These are phyloP conservation scores for Popillia japonica DNA, from an alignment of 1,140 invertebrate genomes.

Conservation along the genomic window DNA sequence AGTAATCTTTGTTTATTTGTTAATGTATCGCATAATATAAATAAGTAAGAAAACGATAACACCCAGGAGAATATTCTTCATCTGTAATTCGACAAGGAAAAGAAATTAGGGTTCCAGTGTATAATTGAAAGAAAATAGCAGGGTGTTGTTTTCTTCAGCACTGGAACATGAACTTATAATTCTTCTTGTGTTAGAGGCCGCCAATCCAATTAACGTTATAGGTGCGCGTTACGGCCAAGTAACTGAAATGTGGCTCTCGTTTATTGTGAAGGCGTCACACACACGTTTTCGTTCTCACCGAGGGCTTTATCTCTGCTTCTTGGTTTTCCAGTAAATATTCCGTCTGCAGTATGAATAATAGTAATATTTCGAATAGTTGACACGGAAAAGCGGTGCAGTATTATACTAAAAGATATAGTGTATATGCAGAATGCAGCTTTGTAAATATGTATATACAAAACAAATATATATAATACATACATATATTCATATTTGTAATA, in stretches of 20 bases:
- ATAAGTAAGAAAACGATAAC: neutral
- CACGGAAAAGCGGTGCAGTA: too few relatives aligned
- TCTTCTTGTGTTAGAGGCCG: conserved; percentile 44
- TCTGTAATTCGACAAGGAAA: conserved; percentile 1
- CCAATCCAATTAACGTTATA: conserved; percentile 49
- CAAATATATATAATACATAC: too few relatives aligned
- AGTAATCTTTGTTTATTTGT: too few relatives aligned
- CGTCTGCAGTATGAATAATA: too few relatives aligned
- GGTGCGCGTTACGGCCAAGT: conserved; percentile 46
- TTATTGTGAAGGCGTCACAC: conserved; percentile 47
- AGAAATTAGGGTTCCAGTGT: conserved; percentile 19
- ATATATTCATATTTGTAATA: too few relatives aligned
- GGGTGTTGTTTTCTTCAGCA: conserved; percentile 40
- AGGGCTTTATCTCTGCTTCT: neutral
- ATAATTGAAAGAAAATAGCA: conserved; percentile 36
- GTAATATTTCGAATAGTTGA: too few relatives aligned
- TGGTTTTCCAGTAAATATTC: too few relatives aligned
- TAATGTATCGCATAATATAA: neutral
- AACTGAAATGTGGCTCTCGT: conserved; percentile 47
- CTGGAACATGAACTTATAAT: conserved; percentile 43
- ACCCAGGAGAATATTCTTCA: neutral
- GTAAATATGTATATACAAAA: too few relatives aligned
- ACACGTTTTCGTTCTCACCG: conserved; percentile 46
- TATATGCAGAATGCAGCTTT: too few relatives aligned
- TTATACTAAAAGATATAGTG: too few relatives aligned